phyloP scores from a whole-genome alignment of 1,140 invertebrate species.

The Armadillidium nasatum region DNA sequence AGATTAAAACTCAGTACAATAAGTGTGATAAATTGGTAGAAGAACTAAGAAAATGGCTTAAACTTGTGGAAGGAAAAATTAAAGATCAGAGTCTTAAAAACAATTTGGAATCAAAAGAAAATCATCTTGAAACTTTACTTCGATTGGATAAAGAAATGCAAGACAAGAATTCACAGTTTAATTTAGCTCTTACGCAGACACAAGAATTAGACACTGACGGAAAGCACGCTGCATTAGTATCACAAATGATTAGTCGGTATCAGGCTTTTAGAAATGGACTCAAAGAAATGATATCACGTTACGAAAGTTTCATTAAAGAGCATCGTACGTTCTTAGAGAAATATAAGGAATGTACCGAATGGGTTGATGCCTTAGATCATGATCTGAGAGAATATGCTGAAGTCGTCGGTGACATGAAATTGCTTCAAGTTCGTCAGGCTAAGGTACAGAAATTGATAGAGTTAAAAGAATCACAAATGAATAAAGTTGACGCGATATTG shows the following conservation, averaged over 20 bases:
- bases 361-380: slow-evolving; percentile 72
- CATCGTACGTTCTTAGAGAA: slow-evolving; percentile 75
- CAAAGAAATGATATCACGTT: slow-evolving; percentile 57
- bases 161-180: slow-evolving; percentile 66
- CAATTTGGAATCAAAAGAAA: slow-evolving; percentile 72
- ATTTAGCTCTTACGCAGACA: slow-evolving; percentile 63
- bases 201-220: slow-evolving; percentile 68
- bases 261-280: slow-evolving; percentile 76
- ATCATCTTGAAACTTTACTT: slow-evolving; percentile 73
- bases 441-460: slow-evolving; percentile 76
- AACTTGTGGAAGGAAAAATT: slow-evolving; percentile 72
- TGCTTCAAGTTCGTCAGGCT: slow-evolving; percentile 77
- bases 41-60: slow-evolving; percentile 72
- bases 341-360: slow-evolving; percentile 68
- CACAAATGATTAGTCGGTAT: slow-evolving; percentile 74
- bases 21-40: slow-evolving; percentile 74
- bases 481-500: slow-evolving; percentile 76
- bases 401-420: slow-evolving; percentile 77
- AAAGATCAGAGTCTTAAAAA: slow-evolving; percentile 86
- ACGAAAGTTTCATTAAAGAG: slow-evolving; percentile 77
- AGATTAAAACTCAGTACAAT: slow-evolving; percentile 67
- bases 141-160: slow-evolving; percentile 67
- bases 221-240: slow-evolving; percentile 67
- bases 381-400: slow-evolving; percentile 69
- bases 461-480: slow-evolving; percentile 69